phyloP scores from a whole-genome alignment of 1,140 invertebrate genomes.

The Drosophila pectinifera region DNA sequence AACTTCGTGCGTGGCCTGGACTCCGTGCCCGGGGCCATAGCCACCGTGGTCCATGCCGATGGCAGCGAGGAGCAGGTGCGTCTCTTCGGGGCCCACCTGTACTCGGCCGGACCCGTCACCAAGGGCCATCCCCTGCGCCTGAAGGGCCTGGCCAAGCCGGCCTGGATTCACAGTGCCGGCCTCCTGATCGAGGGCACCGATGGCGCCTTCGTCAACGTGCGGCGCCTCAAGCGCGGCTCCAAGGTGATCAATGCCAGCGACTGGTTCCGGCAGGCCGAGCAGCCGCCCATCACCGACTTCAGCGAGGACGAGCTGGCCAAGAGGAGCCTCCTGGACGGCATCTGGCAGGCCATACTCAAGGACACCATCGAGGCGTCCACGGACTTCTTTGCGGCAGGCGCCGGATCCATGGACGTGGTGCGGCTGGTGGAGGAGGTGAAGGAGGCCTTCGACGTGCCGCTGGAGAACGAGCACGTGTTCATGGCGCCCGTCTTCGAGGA shows the following conservation, averaged over 20 bases:
- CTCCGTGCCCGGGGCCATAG: conserved; percentile 96
- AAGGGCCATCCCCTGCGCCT: conserved; percentile 86
- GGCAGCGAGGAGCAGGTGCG: conserved; percentile 87
- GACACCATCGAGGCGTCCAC: conserved; percentile 91
- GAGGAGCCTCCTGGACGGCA: conserved; percentile 87
- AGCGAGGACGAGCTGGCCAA: conserved; percentile 91
- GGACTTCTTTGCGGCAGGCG: conserved; percentile 96
- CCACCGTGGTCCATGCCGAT: conserved; percentile 88
- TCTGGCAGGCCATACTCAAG: conserved; percentile 95
- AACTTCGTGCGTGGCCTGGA: conserved; percentile 98
- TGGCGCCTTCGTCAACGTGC: conserved; percentile 90
- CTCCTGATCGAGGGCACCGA: conserved; percentile 92
- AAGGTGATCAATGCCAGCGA: conserved; percentile 94
- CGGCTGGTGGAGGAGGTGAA: conserved; percentile 97
- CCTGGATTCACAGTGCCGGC: conserved; percentile 91
- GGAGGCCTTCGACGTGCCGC: conserved; percentile 89
- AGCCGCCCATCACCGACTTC: conserved; percentile 87
- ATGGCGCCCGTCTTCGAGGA: conserved; percentile 96
- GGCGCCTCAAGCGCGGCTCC: conserved; percentile 90
- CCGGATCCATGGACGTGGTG: conserved; percentile 98
- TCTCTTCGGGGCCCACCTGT: conserved; percentile 92
- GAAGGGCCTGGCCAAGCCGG: conserved; percentile 87
- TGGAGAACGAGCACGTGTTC: conserved; percentile 96
- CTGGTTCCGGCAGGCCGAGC: conserved; percentile 89
- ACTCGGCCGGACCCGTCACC: conserved; percentile 88